Evolutionary conservation across 2,888 invertebrate species (phyloP).

Genomic region (Tricholauxania praeusta): DNA sequence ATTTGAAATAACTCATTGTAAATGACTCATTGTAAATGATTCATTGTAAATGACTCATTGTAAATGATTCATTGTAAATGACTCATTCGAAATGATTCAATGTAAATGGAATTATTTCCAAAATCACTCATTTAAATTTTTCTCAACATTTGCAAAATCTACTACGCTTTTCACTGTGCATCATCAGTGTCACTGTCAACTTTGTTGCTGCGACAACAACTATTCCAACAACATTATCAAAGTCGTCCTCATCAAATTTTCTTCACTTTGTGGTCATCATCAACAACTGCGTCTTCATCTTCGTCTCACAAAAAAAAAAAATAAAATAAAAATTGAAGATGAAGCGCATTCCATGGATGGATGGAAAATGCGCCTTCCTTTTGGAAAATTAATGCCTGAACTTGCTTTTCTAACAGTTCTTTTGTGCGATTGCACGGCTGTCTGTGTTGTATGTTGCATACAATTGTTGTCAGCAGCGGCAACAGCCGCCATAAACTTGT

Average conservation of each 20-base stretch:
- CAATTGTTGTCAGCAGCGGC: background rate
- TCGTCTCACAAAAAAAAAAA: no score
- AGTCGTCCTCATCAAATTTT: conserved; percentile 6
- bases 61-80: no score
- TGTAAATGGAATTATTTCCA: no score
- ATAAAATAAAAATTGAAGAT: conserved; percentile 11
- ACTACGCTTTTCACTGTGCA: no score
- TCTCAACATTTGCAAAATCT: no score
- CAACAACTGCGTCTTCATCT: background rate
- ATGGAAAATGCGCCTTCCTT: background rate
- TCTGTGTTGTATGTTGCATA: background rate
- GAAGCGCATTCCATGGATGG: conserved; percentile 18
- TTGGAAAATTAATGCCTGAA: conserved; percentile 48
- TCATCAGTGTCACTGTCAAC: background rate
- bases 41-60: no score
- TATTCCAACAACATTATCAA: conserved; percentile 12
- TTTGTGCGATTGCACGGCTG: conserved; percentile 32
- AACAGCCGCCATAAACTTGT: background rate
- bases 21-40: no score
- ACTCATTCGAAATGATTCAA: no score
- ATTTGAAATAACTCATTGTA: no score
- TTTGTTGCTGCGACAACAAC: background rate
- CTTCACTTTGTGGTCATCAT: conserved; percentile 11
- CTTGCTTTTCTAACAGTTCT: conserved; percentile 51
- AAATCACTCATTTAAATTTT: no score